Evolutionary conservation across 2,113 vertebrate genomes (phyloP), one percentile per base, ranked within the genome.

Genomic region (Saccopteryx bilineata): DNA sequence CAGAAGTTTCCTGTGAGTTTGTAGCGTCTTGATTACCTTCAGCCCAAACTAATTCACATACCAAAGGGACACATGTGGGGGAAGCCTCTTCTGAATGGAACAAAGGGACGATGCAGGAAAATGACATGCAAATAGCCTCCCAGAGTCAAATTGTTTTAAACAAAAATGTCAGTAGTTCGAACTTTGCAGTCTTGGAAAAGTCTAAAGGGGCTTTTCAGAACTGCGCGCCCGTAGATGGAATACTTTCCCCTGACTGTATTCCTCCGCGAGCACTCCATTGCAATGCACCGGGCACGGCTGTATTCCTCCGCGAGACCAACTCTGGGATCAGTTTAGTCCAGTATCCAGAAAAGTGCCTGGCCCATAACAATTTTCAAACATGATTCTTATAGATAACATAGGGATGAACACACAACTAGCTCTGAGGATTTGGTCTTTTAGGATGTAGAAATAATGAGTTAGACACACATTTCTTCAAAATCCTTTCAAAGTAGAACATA

Each of bases 381-480:
- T 50, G 71, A 60, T n/a, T 46, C 72, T 21, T 33, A 80, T 31
- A 33, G 33, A 7, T 54, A 52, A 74, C 58, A 46, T 18, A 60
- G 0, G 33, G 74, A 84, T 2, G 2, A 60, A 86, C 6, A 4
- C 12, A 58, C 56, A 75, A 85, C 61, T n/a, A 52, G 1, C 54
- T 52, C 19, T 54, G 18, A 83, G 21, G 17, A 56, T 28, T 5
- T 2, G 10, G 24, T 52, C 71, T 46, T 58, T 82, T 39, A 79
- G 65, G 71, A 72, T 50, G 11, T 0, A 63, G 33, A 54, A 50
- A 80, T 52, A 56, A 61, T 0, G 17, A 81, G 31, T 48, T 68
- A 87, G 58, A 95, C 15, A 23, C 18, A 39, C 17, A 18, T 46
- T 24, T 71, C 83, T 90, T 61, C 60, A 81, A 92, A 90, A 84